Conservation (phyloP, 2,888 invertebrate genomes). For the Lepidochitona cinerea region DNA sequence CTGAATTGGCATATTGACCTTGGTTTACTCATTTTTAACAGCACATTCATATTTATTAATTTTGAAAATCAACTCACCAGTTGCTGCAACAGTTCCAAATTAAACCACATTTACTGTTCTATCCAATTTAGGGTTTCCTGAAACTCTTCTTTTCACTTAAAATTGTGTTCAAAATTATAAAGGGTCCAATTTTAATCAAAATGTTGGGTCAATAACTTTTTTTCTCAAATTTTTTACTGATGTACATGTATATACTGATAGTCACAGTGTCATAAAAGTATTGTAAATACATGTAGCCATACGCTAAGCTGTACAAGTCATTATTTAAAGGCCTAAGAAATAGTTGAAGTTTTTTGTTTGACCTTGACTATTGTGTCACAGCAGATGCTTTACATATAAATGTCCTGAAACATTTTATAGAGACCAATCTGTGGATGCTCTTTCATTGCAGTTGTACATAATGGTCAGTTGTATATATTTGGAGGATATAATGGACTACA, state of each 20-base stretch:
- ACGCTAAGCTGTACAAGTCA: too few species aligned
- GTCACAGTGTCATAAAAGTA: too few species aligned
- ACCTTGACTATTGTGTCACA: too few species aligned
- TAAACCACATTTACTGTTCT: too few species aligned
- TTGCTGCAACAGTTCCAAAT: too few species aligned
- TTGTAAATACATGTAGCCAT: too few species aligned
- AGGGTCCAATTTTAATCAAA: not conserved
- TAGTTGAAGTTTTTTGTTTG: too few species aligned
- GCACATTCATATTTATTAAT: not conserved
- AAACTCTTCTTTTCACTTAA: too few species aligned
- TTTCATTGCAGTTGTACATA: conserved; percentile 80
- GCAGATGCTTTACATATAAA: too few species aligned
- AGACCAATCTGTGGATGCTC: not conserved
- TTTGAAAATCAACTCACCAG: too few species aligned
- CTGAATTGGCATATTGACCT: not conserved
- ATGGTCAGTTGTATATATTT: conserved; percentile 86
- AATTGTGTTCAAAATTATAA: not conserved
- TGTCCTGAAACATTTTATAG: not conserved
- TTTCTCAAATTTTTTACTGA: not conserved
- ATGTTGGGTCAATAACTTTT: not conserved
- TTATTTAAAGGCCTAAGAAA: too few species aligned
- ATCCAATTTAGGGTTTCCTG: too few species aligned
- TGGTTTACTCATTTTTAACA: not conserved
- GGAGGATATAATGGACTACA: conserved; percentile 88
- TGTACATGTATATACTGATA: not conserved